These are phyloP conservation scores for Lobophora halterata DNA, from an alignment of 2,888 invertebrate species.

Conservation along the genomic window DNA sequence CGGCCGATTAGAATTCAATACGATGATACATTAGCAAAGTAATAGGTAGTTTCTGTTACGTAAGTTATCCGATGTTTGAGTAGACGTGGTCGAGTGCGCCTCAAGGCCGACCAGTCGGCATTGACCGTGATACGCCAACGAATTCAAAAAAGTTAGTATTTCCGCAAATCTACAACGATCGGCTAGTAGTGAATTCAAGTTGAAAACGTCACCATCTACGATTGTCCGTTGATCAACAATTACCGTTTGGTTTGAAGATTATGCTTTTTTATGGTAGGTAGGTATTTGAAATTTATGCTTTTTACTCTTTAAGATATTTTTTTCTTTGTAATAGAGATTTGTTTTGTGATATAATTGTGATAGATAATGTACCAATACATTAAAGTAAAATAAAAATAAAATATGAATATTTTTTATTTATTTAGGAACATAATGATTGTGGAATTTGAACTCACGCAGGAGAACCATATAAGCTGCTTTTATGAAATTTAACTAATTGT, in stretches of 20 bases:
- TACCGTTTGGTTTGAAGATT: constrained; percentile 3
- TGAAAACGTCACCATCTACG: constrained; percentile 40
- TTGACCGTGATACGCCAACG: constrained; percentile 73
- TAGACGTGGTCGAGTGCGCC: constrained; percentile 62
- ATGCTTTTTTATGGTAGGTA: not conserved
- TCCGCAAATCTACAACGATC: constrained; percentile 73
- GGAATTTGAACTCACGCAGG: too few relatives aligned
- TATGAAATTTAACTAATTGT: too few relatives aligned
- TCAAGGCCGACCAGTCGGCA: constrained; percentile 74
- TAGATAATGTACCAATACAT: too few relatives aligned
- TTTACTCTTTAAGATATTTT: too few relatives aligned
- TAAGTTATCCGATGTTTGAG: constrained; percentile 60
- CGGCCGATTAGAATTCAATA: constrained; percentile 47
- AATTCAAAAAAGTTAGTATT: constrained; percentile 62
- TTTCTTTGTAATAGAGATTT: too few relatives aligned
- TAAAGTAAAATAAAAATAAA: too few relatives aligned
- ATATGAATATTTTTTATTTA: too few relatives aligned
- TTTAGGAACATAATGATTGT: too few relatives aligned
- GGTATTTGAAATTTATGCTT: constrained; percentile 3
- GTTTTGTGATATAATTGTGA: too few relatives aligned
- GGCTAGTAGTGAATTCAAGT: constrained; percentile 41
- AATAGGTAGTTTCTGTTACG: constrained; percentile 56
- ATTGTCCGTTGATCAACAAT: constrained; percentile 20
- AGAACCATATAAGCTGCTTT: too few relatives aligned
- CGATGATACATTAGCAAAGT: constrained; percentile 57